Evolutionary conservation across 1,140 invertebrate genomes (phyloP).

Genomic region (Lithobius niger): DNA sequence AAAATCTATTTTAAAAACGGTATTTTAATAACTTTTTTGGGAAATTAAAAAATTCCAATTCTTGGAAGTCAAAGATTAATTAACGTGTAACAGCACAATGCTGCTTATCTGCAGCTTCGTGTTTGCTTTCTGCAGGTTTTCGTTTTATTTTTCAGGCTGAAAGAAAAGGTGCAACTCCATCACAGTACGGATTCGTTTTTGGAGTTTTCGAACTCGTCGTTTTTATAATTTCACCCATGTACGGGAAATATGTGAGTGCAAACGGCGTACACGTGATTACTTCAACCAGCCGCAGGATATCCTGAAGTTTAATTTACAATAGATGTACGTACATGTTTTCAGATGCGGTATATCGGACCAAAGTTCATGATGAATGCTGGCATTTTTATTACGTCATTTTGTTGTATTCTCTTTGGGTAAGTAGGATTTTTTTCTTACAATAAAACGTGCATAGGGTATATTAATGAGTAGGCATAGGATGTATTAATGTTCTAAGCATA

Average conservation of each 20-base stretch:
- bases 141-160: constrained; percentile 55
- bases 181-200: constrained; percentile 83
- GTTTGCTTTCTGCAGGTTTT: too few species aligned
- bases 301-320: background rate
- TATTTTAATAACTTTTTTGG: too few species aligned
- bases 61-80: too few species aligned
- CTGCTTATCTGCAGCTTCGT: too few species aligned
- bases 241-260: constrained; percentile 67
- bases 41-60: too few species aligned
- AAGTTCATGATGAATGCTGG: constrained; percentile 75
- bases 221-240: constrained; percentile 72
- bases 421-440: too few species aligned
- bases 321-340: constrained; percentile 17
- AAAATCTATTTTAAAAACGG: too few species aligned
- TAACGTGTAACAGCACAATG: too few species aligned
- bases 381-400: constrained; percentile 58
- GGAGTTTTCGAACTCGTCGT: constrained; percentile 85
- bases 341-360: constrained; percentile 66
- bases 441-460: too few species aligned
- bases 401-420: constrained; percentile 58
- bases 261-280: too few species aligned
- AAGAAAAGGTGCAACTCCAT: constrained; percentile 66
- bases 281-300: constrained; percentile 17
- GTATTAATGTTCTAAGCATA: too few species aligned
- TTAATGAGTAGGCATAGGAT: too few species aligned